Conservation (phyloP, 2,113 vertebrate genomes). For the Myotis lucifugus region DNA sequence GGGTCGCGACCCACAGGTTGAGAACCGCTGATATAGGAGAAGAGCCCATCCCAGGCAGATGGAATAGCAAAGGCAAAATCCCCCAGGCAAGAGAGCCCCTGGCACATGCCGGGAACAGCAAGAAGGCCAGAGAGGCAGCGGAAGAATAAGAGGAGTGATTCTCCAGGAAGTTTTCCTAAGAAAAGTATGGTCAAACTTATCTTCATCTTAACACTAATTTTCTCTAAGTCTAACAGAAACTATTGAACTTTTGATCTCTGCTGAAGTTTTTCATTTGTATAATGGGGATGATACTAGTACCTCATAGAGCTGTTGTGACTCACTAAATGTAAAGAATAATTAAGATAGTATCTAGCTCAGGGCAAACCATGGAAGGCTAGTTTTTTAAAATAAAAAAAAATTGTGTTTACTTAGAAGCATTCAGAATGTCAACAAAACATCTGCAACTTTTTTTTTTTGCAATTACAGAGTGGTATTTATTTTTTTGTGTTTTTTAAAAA, state of each 20-base stretch:
- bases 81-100: neutral
- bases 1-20: no score
- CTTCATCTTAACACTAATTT: neutral
- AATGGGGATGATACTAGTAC: neutral
- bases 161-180: neutral
- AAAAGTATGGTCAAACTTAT: neutral
- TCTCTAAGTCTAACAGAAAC: neutral
- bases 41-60: neutral
- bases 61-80: neutral
- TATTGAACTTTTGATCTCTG: slow-evolving; percentile 13
- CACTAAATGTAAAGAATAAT: neutral
- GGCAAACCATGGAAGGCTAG: neutral
- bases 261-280: slow-evolving; percentile 19
- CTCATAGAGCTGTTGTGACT: neutral
- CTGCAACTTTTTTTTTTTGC: slow-evolving; percentile 88
- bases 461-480: neutral
- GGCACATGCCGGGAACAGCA: neutral
- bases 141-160: neutral
- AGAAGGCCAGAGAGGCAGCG: neutral
- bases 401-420: slow-evolving; percentile 97
- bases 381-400: slow-evolving; percentile 85
- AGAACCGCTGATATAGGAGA: neutral
- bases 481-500: no score
- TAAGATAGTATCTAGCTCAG: neutral
- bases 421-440: slow-evolving; percentile 97